Conservation (phyloP, 2,113 vertebrate genomes). For the Halichoeres trimaculatus region DNA sequence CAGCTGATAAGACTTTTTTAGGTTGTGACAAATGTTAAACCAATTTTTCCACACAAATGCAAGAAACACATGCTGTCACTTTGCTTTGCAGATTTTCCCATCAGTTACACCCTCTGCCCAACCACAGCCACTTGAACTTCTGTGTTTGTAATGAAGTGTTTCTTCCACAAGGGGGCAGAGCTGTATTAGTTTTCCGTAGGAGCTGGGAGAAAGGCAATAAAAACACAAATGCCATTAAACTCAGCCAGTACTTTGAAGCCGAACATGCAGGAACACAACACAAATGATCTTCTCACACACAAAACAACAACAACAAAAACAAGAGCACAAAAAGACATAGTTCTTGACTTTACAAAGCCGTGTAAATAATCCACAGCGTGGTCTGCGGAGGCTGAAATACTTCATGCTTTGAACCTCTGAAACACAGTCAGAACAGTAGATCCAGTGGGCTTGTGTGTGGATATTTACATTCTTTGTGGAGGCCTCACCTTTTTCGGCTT, state of each 20-base stretch:
- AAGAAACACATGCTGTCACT: too few species aligned
- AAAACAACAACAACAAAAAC: too few species aligned
- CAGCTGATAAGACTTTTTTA: too few species aligned
- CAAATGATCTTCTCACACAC: background rate
- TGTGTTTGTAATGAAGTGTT: conserved; percentile 13
- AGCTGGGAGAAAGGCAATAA: background rate
- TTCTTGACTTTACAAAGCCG: background rate
- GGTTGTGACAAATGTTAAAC: too few species aligned
- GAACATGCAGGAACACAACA: background rate
- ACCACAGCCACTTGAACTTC: background rate
- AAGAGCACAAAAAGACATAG: too few species aligned
- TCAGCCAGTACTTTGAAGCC: background rate
- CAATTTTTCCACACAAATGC: too few species aligned
- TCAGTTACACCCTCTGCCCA: background rate
- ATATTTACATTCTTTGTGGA: conserved; percentile 31
- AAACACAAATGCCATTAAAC: background rate
- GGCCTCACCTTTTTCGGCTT: background rate
- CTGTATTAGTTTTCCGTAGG: background rate
- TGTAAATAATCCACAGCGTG: too few species aligned
- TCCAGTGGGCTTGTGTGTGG: background rate
- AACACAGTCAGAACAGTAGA: background rate
- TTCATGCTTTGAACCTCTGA: background rate
- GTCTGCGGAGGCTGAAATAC: background rate
- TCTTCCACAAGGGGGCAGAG: conserved; percentile 52
- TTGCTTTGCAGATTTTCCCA: background rate